A percentile compares a stretch with the other conserved stretches of the same genome.
Evolutionary conservation across 2,113 vertebrate species (phyloP).

Genomic region (Ahaetulla prasina): DNA sequence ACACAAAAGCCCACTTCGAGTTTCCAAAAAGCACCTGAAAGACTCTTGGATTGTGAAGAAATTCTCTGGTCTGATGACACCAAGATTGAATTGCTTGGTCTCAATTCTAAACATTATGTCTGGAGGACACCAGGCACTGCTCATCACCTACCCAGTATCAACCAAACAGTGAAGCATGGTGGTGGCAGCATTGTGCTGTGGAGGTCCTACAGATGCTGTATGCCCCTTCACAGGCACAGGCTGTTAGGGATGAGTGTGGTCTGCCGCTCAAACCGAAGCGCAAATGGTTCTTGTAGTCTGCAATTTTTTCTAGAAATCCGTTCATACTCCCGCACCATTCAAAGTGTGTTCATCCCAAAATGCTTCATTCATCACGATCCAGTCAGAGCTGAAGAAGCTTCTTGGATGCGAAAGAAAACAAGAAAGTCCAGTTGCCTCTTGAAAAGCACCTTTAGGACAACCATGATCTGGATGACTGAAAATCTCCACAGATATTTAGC

Average conservation of each 20-base stretch:
- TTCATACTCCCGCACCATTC: not conserved
- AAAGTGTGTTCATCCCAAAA: not conserved
- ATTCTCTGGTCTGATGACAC: too few relatives aligned
- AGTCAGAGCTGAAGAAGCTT: not conserved
- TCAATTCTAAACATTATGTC: not conserved
- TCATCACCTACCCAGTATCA: not conserved
- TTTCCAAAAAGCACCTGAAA: too few relatives aligned
- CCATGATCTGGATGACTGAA: too few relatives aligned
- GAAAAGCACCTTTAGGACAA: too few relatives aligned
- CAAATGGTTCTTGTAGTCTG: not conserved
- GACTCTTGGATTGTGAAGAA: too few relatives aligned
- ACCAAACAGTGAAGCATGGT: not conserved
- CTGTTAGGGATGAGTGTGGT: not conserved
- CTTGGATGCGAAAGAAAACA: too few relatives aligned
- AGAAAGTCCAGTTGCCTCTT: too few relatives aligned
- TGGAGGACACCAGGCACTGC: not conserved
- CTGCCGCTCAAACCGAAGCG: not conserved
- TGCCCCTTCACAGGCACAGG: not conserved
- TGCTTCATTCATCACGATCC: not conserved
- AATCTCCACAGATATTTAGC: too few relatives aligned
- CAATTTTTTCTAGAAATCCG: not conserved
- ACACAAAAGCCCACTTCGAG: too few relatives aligned
- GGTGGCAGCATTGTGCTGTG: not conserved
- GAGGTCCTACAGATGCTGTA: not conserved
- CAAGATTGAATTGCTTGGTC: not conserved